Conservation (phyloP, 2,797 vertebrate genomes). For the Clarias laeviceps region DNA sequence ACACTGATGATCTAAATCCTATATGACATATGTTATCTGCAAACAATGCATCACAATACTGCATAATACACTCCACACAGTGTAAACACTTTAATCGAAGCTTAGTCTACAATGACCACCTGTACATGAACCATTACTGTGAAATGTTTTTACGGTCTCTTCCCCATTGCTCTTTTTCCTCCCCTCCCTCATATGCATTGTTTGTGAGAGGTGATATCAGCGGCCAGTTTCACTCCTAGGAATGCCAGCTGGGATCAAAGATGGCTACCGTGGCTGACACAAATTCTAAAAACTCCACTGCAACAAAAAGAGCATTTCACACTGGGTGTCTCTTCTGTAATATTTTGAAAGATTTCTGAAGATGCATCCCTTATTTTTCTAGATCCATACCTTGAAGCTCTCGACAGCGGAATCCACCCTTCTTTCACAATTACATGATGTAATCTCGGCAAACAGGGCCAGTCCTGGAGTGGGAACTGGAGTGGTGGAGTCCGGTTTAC, state of each 20-base stretch:
- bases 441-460: constrained; percentile 50
- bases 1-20: background rate
- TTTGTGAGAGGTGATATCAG: background rate
- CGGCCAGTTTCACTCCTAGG: constrained; percentile 35
- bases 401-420: constrained; percentile 40
- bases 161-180: constrained; percentile 5
- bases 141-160: background rate
- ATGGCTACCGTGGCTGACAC: constrained; percentile 17
- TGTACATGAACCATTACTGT: constrained; percentile 5
- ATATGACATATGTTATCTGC: background rate
- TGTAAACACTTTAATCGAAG: constrained; percentile 6
- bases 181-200: background rate
- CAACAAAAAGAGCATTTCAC: constrained; percentile 1
- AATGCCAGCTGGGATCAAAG: constrained; percentile 28
- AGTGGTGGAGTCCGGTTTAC: constrained; percentile 25
- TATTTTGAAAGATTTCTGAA: background rate
- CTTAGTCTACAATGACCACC: background rate
- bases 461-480: constrained; percentile 32
- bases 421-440: constrained; percentile 52
- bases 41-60: background rate
- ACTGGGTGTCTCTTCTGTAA: background rate
- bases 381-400: constrained; percentile 22
- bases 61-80: background rate
- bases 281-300: constrained; percentile 10
- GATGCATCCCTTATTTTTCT: constrained; percentile 3